Base-by-base conservation (phyloP, 2,888 invertebrate species). In the Drosophila emarginata region DNA sequence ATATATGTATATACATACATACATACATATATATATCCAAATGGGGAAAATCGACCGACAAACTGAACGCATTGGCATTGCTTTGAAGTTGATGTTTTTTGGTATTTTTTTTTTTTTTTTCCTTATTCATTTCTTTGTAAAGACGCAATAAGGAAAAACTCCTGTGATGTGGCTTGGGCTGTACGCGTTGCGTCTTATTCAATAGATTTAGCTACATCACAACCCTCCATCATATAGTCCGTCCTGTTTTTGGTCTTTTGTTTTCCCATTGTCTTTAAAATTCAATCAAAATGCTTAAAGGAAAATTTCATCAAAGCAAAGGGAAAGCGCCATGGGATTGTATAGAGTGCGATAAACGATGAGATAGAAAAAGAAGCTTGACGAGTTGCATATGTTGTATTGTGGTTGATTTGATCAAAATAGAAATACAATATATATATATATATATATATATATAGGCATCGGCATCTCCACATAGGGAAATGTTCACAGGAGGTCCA, bases 141-240 rank as follows among this genome's bases (percentile, higher is more conserved):
- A 82, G 82, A 88, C 82, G 82, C 88, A 83, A 80, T 85, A 80
- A 61, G 68, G 76, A 68, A 76, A 79, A 83, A 86, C 84, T 88
- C 84, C 88, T 45, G 45, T 45, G 45, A 88, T 82, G 87, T 79
- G 66, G 72, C 32, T 32, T 32, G 32, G 11, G 32, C 79, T 79
- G 11, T 80, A 57, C 18, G n/a, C 39, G 39, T 45, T 7, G 23
- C 52, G 37, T 11, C 18, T 14, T 18, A 26, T 78, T 80, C 82
- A 82, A 79, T 81, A 36, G 54, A 54, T 54, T 18, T 14, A 54
- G 45, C 45, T 32, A 32, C 32, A 32, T 32, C 32, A 53, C 70
- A 71, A 71, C 70, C 70, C 70, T 57, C 71, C 32, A 36, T 23
- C 23, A n/a, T n/a, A n/a, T n/a, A 2, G 40, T 9, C 14, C 9